Base-by-base conservation (phyloP, 2,888 invertebrate species). In the Scaptomyza cyrtandrae region DNA sequence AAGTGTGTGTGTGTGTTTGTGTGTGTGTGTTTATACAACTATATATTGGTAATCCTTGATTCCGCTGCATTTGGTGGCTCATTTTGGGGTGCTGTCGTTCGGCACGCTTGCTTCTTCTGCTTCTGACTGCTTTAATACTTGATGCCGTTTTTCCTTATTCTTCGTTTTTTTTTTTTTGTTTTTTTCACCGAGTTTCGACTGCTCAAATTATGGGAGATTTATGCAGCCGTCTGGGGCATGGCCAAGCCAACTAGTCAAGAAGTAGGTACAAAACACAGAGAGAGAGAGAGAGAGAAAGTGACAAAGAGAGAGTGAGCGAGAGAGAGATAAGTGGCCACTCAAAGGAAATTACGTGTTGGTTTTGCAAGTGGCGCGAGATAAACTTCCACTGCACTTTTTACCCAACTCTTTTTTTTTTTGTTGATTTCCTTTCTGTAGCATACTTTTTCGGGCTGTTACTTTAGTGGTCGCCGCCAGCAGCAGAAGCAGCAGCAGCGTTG, bases 281-380 rank as follows among this genome's bases (percentile, higher is more conserved):
- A 24, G 11, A 24, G 33, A n/a, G 48, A 31, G 19, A 31, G 0
- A n/a, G 44, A 39, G 29, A 24, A 63, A 9, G 49, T 37, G 27
- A 14, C n/a, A 41, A 46, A 27, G 35, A 5, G 41, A 0, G 44
- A 16, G 33, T 33, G 58, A 27, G 44, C n/a, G 55, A 39, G 55
- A 29, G 52, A n/a, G 43, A 62, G 53, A 70, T 82, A 82, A 85
- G 86, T 80, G 83, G 83, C 86, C 72, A 75, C 75, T 86, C 71
- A 68, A 78, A 83, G 74, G 78, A 82, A 73, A 78, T 72, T 82
- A 83, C 86, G 78, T 83, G 84, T 80, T 83, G 65, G 83, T 80
- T 70, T 75, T 80, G 55, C 73, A 78, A 74, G 64, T 75, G 74
- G 63, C 70, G 73, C 57, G 72, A 80, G 76, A 66, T 75, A 78